Percentiles rank a stretch among this genome's conserved stretches.
Conservation (phyloP, 2,113 vertebrate genomes). For the Cacatua alba region DNA sequence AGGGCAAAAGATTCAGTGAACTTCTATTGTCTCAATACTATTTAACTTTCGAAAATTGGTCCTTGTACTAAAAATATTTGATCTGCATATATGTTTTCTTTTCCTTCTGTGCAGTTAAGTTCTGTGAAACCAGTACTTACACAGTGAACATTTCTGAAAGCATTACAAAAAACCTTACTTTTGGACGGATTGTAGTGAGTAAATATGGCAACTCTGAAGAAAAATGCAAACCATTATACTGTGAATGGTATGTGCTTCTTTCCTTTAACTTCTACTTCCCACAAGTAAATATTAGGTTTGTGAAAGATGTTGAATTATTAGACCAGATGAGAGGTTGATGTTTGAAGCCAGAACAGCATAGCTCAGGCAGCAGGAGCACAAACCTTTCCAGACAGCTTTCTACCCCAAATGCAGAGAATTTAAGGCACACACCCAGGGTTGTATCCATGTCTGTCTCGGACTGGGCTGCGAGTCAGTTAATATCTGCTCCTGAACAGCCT, state of each 20-base stretch:
- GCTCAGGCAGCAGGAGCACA: neutral
- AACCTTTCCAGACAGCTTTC: neutral
- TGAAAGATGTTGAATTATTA: neutral
- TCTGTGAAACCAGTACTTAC: conserved; percentile 39
- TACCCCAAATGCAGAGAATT: neutral
- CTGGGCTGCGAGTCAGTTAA: neutral
- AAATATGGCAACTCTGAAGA: conserved; percentile 48
- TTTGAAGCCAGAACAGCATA: neutral
- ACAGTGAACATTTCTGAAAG: neutral
- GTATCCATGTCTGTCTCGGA: rapidly evolving
- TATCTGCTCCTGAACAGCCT: neutral
- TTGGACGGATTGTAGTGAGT: conserved; percentile 33
- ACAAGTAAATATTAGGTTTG: neutral
- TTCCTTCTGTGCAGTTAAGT: conserved; percentile 55
- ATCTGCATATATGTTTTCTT: neutral
- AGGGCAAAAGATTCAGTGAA: neutral
- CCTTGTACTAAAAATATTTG: neutral
- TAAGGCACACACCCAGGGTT: rapidly evolving
- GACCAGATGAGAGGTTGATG: neutral
- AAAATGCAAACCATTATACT: neutral
- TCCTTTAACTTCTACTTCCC: neutral
- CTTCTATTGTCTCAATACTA: neutral
- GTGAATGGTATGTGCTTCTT: conserved; percentile 45
- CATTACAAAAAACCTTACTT: neutral
- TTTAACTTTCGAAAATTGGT: neutral